phyloP scores from a whole-genome alignment of 2,797 vertebrate species.

The Bovichtus diacanthus region DNA sequence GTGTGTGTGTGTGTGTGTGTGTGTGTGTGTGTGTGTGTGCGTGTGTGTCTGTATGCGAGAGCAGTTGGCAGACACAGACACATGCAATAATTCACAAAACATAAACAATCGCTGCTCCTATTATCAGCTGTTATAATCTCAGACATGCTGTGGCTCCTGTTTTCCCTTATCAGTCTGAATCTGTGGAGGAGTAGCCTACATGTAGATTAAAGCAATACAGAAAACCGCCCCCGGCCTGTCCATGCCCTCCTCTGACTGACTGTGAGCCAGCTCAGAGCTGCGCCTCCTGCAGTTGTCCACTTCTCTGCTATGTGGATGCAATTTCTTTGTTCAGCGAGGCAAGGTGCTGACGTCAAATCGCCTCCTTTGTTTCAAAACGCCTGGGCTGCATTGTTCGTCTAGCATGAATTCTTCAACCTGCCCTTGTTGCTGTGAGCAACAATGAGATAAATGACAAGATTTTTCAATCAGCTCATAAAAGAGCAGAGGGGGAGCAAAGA shows the following conservation, averaged over 20 bases:
- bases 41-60: constrained; percentile 37
- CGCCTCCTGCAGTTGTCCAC: constrained; percentile 60
- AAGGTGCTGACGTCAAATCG: constrained; percentile 75
- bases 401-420: constrained; percentile 67
- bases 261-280: constrained; percentile 36
- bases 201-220: constrained; percentile 25
- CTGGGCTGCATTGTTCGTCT: constrained; percentile 67
- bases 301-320: constrained; percentile 63
- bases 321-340: constrained; percentile 76
- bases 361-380: constrained; percentile 76
- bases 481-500: constrained; percentile 30
- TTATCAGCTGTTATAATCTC: constrained; percentile 48
- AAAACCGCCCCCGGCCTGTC: constrained; percentile 15
- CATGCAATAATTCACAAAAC: constrained; percentile 52
- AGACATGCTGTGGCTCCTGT: constrained; percentile 44
- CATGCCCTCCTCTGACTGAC: constrained; percentile 28
- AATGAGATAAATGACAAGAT: constrained; percentile 73
- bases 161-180: constrained; percentile 51
- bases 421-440: constrained; percentile 78
- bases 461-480: constrained; percentile 57
- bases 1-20: constrained; percentile 44
- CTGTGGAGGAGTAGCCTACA: constrained; percentile 18
- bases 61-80: constrained; percentile 52
- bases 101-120: constrained; percentile 35
- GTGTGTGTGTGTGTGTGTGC: constrained; percentile 35